phyloP scores from a whole-genome alignment of 2,113 vertebrate genomes.

The Siphamia tubifer region DNA sequence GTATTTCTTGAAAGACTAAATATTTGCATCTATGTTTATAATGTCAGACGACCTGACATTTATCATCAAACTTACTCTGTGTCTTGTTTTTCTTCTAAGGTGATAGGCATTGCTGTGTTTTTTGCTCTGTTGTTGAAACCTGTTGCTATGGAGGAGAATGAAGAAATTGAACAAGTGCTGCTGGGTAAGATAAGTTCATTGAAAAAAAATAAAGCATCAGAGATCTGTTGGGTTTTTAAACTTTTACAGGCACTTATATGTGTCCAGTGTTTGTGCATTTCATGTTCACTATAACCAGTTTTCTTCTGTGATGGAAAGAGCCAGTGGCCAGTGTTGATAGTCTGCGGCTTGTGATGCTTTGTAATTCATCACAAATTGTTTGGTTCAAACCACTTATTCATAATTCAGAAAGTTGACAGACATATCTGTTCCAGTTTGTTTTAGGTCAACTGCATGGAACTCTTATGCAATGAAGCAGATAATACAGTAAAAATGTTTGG shows the following conservation, averaged over 20 bases:
- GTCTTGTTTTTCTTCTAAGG: slow-evolving; percentile 59
- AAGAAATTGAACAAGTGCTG: slow-evolving; percentile 73
- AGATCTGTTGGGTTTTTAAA: background rate
- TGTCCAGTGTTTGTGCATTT: background rate
- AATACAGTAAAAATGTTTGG: slow-evolving; percentile 14
- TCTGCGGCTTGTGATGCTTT: background rate
- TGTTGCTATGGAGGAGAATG: slow-evolving; percentile 77
- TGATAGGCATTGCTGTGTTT: slow-evolving; percentile 81
- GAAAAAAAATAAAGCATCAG: background rate
- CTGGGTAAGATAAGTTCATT: slow-evolving; percentile 67
- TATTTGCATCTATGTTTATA: background rate
- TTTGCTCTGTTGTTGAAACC: slow-evolving; percentile 82
- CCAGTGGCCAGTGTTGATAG: background rate
- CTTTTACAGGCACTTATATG: background rate
- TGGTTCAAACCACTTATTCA: background rate
- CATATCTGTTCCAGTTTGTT: slow-evolving; percentile 8
- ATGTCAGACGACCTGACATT: background rate
- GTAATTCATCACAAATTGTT: background rate
- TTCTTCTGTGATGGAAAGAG: background rate
- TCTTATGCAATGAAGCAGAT: slow-evolving; percentile 21
- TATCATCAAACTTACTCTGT: background rate
- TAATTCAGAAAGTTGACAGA: slow-evolving; percentile 25
- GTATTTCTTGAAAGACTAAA: background rate
- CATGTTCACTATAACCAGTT: background rate
- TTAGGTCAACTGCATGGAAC: slow-evolving; percentile 8